Evolutionary conservation across 2,797 vertebrate species (phyloP).

Genomic region (Siniperca undulata): DNA sequence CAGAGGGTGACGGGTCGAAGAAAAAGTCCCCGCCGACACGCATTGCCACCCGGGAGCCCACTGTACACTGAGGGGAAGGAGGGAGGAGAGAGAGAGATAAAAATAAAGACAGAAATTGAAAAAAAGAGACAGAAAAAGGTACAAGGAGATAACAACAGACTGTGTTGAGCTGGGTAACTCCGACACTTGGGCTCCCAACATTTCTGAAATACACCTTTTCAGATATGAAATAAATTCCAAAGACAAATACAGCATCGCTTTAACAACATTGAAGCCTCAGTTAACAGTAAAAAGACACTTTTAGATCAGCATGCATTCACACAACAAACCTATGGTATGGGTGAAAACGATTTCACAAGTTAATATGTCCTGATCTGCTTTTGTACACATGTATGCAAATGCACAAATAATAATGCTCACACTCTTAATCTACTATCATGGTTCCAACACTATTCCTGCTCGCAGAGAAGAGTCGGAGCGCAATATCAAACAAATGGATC

Average conservation of each 20-base stretch:
- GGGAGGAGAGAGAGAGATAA: background rate
- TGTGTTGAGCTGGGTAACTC: background rate
- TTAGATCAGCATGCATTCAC: slow-evolving; percentile 12
- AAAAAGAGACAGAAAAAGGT: background rate
- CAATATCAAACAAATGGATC: slow-evolving; percentile 68
- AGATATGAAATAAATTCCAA: slow-evolving; percentile 12
- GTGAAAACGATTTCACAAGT: slow-evolving; percentile 27
- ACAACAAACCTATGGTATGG: slow-evolving; percentile 11
- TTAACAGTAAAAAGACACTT: slow-evolving; percentile 24
- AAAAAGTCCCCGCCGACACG: slow-evolving; percentile 96
- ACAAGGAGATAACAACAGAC: background rate
- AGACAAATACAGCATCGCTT: slow-evolving; percentile 10
- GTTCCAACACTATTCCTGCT: slow-evolving; percentile 47
- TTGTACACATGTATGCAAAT: slow-evolving; percentile 14
- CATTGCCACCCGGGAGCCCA: slow-evolving; percentile 90
- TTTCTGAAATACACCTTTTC: slow-evolving; percentile 4
- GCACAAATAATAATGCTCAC: slow-evolving; percentile 6
- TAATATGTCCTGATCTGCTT: slow-evolving; percentile 50
- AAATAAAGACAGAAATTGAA: background rate
- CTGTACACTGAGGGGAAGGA: slow-evolving; percentile 83
- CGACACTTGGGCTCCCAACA: background rate
- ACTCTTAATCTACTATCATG: slow-evolving; percentile 42
- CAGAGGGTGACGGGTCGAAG: slow-evolving; percentile 92
- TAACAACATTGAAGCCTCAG: slow-evolving; percentile 6
- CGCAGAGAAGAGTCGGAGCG: slow-evolving; percentile 33